Conservation (phyloP, 2,113 vertebrate genomes). For the Ceuthmochares aereus region DNA sequence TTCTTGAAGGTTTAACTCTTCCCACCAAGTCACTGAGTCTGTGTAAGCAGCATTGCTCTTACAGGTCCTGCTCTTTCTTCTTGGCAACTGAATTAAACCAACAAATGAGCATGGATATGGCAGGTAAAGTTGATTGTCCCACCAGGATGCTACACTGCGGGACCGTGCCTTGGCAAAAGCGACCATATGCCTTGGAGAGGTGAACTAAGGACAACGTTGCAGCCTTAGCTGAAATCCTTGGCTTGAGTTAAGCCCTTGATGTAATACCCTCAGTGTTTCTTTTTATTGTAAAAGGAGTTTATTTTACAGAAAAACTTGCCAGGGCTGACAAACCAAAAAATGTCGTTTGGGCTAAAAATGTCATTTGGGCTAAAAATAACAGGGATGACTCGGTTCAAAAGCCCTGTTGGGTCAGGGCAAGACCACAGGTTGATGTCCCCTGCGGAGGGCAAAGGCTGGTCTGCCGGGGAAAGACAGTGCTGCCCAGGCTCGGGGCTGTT, state of each 20-base stretch:
- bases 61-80: neutral
- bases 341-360: slow-evolving; percentile 39
- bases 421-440: neutral
- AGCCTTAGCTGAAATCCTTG: slow-evolving; percentile 44
- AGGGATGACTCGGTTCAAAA: neutral
- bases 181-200: neutral
- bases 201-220: slow-evolving; percentile 23
- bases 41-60: rapidly evolving
- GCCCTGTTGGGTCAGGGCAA: neutral
- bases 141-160: neutral
- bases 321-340: slow-evolving; percentile 16
- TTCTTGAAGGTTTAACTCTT: neutral
- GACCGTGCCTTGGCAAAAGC: neutral
- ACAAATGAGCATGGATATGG: neutral
- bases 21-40: neutral
- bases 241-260: slow-evolving; percentile 24
- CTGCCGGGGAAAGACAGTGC: neutral
- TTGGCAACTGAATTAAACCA: neutral
- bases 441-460: neutral
- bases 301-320: slow-evolving; percentile 33
- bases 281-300: slow-evolving; percentile 48
- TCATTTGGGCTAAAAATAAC: slow-evolving; percentile 34
- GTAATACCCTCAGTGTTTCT: neutral
- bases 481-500: neutral
- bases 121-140: neutral